Percentiles rank a stretch among this genome's conserved stretches.
These are phyloP conservation scores for Hapalemur alaotrensis DNA, from an alignment of 2,797 vertebrate species.

Conservation along the genomic window DNA sequence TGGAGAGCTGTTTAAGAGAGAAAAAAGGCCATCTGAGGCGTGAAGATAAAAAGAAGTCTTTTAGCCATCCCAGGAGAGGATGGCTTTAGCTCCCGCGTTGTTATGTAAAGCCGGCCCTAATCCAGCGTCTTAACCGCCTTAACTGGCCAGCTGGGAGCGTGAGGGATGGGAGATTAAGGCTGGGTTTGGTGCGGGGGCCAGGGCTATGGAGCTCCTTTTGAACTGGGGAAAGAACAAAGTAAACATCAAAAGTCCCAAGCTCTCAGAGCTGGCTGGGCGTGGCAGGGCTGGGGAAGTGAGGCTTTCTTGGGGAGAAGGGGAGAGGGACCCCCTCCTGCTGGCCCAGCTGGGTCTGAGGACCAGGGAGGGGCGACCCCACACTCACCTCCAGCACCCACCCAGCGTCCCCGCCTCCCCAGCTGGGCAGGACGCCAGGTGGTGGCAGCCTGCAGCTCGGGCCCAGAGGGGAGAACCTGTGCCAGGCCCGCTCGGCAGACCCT, in stretches of 20 bases:
- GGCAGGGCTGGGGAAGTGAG: not conserved
- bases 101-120: slow-evolving; percentile 87
- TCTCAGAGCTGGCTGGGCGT: slow-evolving; percentile 79
- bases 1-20: slow-evolving; percentile 68
- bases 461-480: not conserved
- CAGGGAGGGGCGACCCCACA: fast-evolving
- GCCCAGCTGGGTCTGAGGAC: not conserved
- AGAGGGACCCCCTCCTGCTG: not conserved
- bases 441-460: not conserved
- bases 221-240: slow-evolving; percentile 86
- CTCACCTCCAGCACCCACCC: not conserved
- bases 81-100: slow-evolving; percentile 85
- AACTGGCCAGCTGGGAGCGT: slow-evolving; percentile 86
- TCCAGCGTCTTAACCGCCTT: slow-evolving; percentile 86
- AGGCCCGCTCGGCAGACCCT: not conserved
- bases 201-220: slow-evolving; percentile 84
- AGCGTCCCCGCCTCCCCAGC: not conserved
- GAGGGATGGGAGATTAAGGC: slow-evolving; percentile 84
- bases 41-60: slow-evolving; percentile 86
- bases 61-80: slow-evolving; percentile 77
- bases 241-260: slow-evolving; percentile 84
- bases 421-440: not conserved
- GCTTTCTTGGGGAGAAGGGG: not conserved
- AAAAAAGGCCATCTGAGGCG: slow-evolving; percentile 82
- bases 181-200: slow-evolving; percentile 80